Evolutionary conservation across 2,888 invertebrate genomes (phyloP).

Genomic region (Pollenia angustigena): DNA sequence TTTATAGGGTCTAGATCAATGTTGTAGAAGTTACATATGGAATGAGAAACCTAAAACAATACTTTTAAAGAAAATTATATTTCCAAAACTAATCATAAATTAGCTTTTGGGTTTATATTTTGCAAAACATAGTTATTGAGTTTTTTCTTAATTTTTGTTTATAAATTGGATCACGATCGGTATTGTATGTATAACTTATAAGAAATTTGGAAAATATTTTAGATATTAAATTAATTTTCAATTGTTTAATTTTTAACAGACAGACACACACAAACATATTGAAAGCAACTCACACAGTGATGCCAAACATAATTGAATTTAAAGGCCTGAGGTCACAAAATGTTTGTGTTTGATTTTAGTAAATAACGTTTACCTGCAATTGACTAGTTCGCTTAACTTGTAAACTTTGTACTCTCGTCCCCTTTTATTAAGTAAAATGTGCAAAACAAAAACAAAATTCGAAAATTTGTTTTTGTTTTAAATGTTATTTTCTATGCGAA

Average conservation of each 20-base stretch:
- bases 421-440: slow-evolving; percentile 6
- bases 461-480: too few species aligned
- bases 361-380: slow-evolving; percentile 40
- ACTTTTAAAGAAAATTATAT: too few species aligned
- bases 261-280: slow-evolving; percentile 2
- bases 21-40: too few species aligned
- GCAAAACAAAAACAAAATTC: too few species aligned
- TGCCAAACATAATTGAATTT: slow-evolving; percentile 11
- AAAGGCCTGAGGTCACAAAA: slow-evolving; percentile 23
- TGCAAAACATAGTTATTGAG: too few species aligned
- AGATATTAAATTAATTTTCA: slow-evolving; percentile 28
- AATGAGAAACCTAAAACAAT: too few species aligned
- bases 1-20: too few species aligned
- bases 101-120: too few species aligned
- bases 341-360: slow-evolving; percentile 43
- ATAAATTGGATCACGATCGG: background rate
- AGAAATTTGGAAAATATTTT: background rate
- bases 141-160: background rate
- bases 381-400: slow-evolving; percentile 19
- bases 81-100: too few species aligned
- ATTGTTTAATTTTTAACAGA: slow-evolving; percentile 34
- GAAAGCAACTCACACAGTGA: background rate
- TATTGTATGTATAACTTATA: too few species aligned
- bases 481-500: too few species aligned
- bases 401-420: slow-evolving; percentile 9